Base-by-base conservation (phyloP, 2,888 invertebrate species). In the Scaptomyza polygonia region DNA sequence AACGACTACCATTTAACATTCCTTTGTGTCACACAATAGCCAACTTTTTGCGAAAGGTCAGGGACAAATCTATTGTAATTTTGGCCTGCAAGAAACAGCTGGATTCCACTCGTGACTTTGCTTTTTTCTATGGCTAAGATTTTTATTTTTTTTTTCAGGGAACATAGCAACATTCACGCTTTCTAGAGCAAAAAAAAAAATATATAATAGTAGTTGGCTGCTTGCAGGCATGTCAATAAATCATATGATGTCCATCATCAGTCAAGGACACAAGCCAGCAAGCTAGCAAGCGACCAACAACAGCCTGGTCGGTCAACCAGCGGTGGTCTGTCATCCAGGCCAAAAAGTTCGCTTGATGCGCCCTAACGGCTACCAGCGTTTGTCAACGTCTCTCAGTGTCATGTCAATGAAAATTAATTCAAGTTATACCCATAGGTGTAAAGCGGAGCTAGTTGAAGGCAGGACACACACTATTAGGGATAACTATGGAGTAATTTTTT, bases 231-330 rank as follows among this genome's bases (percentile, higher is more conserved):
- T 48, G 55, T 62, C 47, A 65, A 74, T 73, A 69, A 74, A 74
- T 74, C 74, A 74, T 73, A 66, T 12, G 34, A 56, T 53, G 59
- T 40, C 58, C 62, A 63, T 73, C 73, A 73, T 74, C 74, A 58
- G 73, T 74, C 73, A 73, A 65, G 62, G 62, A 49, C 70, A 54
- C 39, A 27, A 47, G 45, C 55, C 25, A 42, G 30, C 34, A 12
- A 21, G n/a, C 47, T 34, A 36, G 30, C 34, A 14, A n/a, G 12
- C 49, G 43, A 36, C 39, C 48, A 40, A 16, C 61, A 51, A 18
- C 11, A 30, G 8, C 34, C 32, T 9, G 34, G 32, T 52, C 42
- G 27, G 30, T 25, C 18, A 34, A 27, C 40, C 44, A 6, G 27
- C 11, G 30, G 30, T 18, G 40, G 61, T 43, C 42, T 25, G 16